These are phyloP conservation scores for Pachypeltis micranthus DNA, from an alignment of 1,140 invertebrate genomes.

Conservation along the genomic window DNA sequence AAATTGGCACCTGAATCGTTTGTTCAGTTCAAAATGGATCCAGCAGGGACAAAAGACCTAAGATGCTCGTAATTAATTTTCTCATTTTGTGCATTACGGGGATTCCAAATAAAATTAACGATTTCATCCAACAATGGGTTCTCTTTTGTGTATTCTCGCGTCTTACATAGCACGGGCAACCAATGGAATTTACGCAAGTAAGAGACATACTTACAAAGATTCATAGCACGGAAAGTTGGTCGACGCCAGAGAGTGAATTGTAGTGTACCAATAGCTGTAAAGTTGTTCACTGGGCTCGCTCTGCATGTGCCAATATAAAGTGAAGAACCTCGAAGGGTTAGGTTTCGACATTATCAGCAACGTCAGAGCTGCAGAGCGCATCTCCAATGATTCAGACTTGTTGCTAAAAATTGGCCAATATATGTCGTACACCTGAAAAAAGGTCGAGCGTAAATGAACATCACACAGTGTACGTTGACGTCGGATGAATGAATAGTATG, in stretches of 20 bases:
- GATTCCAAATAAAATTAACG: too few relatives aligned
- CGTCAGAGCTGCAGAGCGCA: constrained; percentile 50
- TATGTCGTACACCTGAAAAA: constrained; percentile 42
- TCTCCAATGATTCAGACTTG: constrained; percentile 48
- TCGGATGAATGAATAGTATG: too few relatives aligned
- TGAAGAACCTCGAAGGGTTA: constrained; percentile 47
- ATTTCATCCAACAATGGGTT: too few relatives aligned
- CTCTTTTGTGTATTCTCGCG: too few relatives aligned
- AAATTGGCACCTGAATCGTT: too few relatives aligned
- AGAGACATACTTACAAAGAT: constrained; percentile 45
- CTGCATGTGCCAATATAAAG: constrained; percentile 53
- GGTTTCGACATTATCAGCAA: constrained; percentile 47
- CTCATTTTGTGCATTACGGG: too few relatives aligned
- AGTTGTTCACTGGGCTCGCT: constrained; percentile 47
- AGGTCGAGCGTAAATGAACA: neutral
- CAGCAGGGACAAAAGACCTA: too few relatives aligned
- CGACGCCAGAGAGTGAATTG: constrained; percentile 50
- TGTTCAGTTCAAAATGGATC: too few relatives aligned
- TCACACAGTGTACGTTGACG: too few relatives aligned
- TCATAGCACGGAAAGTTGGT: constrained; percentile 50
- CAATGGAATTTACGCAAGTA: too few relatives aligned
- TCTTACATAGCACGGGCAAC: too few relatives aligned
- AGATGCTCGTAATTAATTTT: too few relatives aligned
- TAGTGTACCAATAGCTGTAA: constrained; percentile 58
- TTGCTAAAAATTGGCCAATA: constrained; percentile 59